Conservation (phyloP, 2,888 invertebrate species). For the Drosophila helvetica region DNA sequence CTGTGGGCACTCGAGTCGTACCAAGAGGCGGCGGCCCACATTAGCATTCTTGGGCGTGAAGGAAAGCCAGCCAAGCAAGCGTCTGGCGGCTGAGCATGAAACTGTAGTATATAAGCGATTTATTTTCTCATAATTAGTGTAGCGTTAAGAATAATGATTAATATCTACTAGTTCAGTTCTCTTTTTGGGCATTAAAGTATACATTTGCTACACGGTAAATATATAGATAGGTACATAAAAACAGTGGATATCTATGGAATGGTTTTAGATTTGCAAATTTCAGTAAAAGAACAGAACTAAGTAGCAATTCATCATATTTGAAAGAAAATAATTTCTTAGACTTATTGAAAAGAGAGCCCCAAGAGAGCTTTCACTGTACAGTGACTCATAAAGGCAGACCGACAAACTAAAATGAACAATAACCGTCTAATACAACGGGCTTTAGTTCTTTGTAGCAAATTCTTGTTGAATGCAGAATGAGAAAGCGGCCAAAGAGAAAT, state of each 20-base stretch:
- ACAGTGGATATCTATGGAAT: too few relatives aligned
- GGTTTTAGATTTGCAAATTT: too few relatives aligned
- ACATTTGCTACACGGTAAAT: too few relatives aligned
- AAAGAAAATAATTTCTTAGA: not conserved
- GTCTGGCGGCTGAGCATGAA: slow-evolving; percentile 25
- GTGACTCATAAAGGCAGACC: slow-evolving; percentile 1
- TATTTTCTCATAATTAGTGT: slow-evolving; percentile 26
- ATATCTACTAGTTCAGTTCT: slow-evolving; percentile 14
- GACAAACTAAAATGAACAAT: slow-evolving; percentile 3
- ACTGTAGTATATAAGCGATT: slow-evolving; percentile 42
- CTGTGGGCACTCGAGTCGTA: slow-evolving; percentile 50
- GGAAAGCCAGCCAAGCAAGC: slow-evolving; percentile 30
- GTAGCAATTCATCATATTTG: too few relatives aligned
- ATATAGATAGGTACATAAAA: too few relatives aligned
- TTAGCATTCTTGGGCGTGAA: slow-evolving; percentile 42
- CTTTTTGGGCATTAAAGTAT: too few relatives aligned
- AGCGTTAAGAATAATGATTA: slow-evolving; percentile 43
- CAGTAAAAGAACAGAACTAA: too few relatives aligned
- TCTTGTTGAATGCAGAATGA: slow-evolving; percentile 22
- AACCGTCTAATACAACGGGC: slow-evolving; percentile 16
- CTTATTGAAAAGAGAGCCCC: not conserved
- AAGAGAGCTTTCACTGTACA: not conserved
- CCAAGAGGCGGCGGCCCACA: slow-evolving; percentile 41
- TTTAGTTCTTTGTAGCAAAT: slow-evolving; percentile 34
- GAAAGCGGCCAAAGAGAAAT: slow-evolving; percentile 43